Evolutionary conservation across 2,888 invertebrate genomes (phyloP).

Genomic region (Caradrina clavipalpis): DNA sequence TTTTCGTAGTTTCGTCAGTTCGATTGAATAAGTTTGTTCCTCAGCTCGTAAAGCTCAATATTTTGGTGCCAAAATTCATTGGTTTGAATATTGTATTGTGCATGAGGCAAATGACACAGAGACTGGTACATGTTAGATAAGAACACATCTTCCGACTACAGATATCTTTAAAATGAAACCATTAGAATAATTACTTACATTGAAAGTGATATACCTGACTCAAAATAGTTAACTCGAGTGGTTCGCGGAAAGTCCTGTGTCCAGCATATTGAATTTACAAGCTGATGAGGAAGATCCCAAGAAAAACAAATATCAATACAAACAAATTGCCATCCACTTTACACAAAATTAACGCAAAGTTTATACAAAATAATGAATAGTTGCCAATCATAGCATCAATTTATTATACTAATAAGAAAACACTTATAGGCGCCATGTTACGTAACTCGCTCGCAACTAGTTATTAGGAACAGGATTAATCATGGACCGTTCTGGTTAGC

Average conservation of each 20-base stretch:
- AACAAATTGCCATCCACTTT: slow-evolving; percentile 23
- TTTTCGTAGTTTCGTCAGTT: background rate
- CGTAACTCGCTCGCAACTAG: slow-evolving; percentile 48
- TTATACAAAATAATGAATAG: slow-evolving; percentile 55
- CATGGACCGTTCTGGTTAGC: slow-evolving; percentile 51
- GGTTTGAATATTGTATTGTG: too few species aligned
- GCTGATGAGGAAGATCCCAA: slow-evolving; percentile 12
- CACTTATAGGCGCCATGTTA: slow-evolving; percentile 64
- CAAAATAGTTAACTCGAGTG: background rate
- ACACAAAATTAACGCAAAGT: slow-evolving; percentile 22
- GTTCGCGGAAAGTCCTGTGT: slow-evolving; percentile 1
- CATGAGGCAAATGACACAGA: too few species aligned
- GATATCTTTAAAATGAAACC: background rate
- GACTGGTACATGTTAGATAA: too few species aligned
- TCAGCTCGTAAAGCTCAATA: background rate
- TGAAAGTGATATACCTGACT: background rate
- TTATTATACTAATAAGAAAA: slow-evolving; percentile 70
- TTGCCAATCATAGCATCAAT: slow-evolving; percentile 68
- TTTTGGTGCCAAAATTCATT: background rate
- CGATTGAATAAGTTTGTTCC: background rate
- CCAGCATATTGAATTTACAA: background rate
- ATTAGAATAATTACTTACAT: background rate
- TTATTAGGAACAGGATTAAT: slow-evolving; percentile 61
- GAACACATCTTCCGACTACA: background rate
- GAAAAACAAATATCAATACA: slow-evolving; percentile 26